These are phyloP conservation scores for Diplazon laetatorius DNA, from an alignment of 2,888 invertebrate genomes.

Conservation along the genomic window DNA sequence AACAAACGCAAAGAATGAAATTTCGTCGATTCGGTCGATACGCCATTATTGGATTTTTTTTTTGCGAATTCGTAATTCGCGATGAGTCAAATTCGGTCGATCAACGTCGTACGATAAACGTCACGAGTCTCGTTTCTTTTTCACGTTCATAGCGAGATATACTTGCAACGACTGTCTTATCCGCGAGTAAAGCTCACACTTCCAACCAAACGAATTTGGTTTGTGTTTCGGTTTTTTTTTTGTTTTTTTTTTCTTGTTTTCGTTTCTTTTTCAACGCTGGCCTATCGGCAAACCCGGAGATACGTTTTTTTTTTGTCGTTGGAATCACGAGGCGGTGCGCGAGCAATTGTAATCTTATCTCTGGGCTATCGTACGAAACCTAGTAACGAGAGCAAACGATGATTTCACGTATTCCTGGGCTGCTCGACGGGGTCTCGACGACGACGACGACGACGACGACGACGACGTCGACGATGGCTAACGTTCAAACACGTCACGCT, in stretches of 20 bases:
- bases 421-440: too few species aligned
- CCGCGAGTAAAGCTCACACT: neutral
- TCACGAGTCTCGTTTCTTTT: constrained; percentile 32
- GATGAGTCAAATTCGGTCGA: constrained; percentile 22
- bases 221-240: too few species aligned
- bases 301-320: neutral
- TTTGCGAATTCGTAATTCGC: neutral
- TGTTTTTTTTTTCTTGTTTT: too few species aligned
- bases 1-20: neutral
- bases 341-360: constrained; percentile 58
- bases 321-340: constrained; percentile 31
- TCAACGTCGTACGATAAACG: constrained; percentile 25
- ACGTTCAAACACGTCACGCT: constrained; percentile 1
- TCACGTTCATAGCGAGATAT: constrained; percentile 41
- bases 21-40: neutral
- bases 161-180: constrained; percentile 16
- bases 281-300: constrained; percentile 4
- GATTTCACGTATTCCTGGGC: constrained; percentile 29
- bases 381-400: constrained; percentile 42
- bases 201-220: neutral
- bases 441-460: neutral
- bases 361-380: constrained; percentile 45
- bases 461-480: constrained; percentile 23
- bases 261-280: too few species aligned
- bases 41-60: constrained; percentile 17